Base-by-base conservation (phyloP, 2,797 vertebrate species). In the Carapus acus region DNA sequence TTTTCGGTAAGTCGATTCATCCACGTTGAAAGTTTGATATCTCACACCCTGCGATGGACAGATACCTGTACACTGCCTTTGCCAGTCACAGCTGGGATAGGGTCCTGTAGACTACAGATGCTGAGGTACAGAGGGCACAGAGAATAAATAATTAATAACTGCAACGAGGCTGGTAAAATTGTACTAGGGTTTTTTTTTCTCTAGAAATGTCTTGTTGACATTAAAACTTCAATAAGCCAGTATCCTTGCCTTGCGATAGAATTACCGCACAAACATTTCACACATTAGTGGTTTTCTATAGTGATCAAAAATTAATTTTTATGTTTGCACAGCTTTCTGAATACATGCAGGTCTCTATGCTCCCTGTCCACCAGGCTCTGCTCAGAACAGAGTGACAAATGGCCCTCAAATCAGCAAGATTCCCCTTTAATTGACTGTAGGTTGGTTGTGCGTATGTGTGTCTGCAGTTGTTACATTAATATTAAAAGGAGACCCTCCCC, bases 231-330 rank as follows among this genome's bases (percentile, higher is more conserved):
- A 48, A 60, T 58, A 65, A 58, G 58, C 57, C 58, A 61, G 56
- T 69, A 61, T 67, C 50, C 54, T 41, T 59, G 49, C 41, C 31
- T 15, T 37, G 49, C 40, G 47, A 12, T 7, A 23, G 68, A 48
- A 64, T 64, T 60, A 62, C 44, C 44, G 54, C 61, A n/a, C n/a
- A n/a, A n/a, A n/a, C 41, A 72, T 79, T 82, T 78, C 67, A 80
- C 75, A 63, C 76, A 68, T 43, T 65, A 78, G 43, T 78, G 70
- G 52, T 54, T 76, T 61, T 43, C 71, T 71, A 62, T 52, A 60
- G 47, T 66, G 73, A 77, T 87, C 70, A 83, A 83, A 85, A 85
- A 83, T 80, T 65, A 58, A 83, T 84, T 86, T 76, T 69, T 73
- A 68, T 72, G 70, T 79, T 79, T 66, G 59, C 61, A 44, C 13